Conservation (phyloP, 2,888 invertebrate genomes). For the Drosophila percnosoma region DNA sequence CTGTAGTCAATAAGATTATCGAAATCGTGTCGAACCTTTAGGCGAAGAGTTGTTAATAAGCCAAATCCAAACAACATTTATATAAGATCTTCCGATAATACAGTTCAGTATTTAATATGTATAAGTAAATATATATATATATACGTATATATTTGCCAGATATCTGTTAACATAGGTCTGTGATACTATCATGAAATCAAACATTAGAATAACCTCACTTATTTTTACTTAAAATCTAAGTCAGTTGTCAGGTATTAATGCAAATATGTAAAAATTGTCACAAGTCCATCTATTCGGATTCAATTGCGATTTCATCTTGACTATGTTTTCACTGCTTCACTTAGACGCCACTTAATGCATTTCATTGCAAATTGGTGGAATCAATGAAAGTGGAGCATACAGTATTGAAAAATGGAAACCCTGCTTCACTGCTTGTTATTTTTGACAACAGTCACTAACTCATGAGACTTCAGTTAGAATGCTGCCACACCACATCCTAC, state of each 20-base stretch:
- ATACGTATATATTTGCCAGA: neutral
- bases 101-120: too few species aligned
- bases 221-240: neutral
- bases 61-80: neutral
- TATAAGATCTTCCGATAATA: neutral
- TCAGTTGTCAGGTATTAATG: neutral
- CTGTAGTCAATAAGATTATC: neutral
- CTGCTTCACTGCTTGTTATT: conserved; percentile 43
- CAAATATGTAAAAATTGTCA: neutral
- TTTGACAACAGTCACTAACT: conserved; percentile 62
- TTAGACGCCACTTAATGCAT: conserved; percentile 19
- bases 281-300: neutral
- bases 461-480: conserved; percentile 49
- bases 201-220: neutral
- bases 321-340: neutral
- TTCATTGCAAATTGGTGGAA: conserved; percentile 14
- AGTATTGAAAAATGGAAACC: conserved; percentile 31
- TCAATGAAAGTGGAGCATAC: conserved; percentile 30
- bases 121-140: neutral
- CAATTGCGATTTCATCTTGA: neutral
- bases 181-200: neutral
- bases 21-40: neutral
- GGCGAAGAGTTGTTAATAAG: neutral
- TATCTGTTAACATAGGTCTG: neutral
- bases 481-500: neutral